Percentiles rank a stretch among this genome's conserved stretches.
These are phyloP conservation scores for Corythornis vintsioides DNA, from an alignment of 2,113 vertebrate species.

Conservation along the genomic window DNA sequence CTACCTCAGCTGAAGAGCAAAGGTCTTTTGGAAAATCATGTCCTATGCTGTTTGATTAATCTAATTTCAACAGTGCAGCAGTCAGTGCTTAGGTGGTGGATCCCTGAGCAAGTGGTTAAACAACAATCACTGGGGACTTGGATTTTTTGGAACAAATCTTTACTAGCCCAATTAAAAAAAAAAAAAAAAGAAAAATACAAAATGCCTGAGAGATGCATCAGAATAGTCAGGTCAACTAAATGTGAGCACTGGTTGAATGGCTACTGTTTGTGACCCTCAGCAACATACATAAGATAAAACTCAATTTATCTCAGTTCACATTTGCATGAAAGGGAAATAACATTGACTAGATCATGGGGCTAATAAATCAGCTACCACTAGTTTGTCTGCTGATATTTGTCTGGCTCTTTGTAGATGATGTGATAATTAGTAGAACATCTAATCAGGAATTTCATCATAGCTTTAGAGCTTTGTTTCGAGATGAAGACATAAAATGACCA, in stretches of 20 bases:
- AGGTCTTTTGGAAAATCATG: not conserved
- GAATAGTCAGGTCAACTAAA: not conserved
- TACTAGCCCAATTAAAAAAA: not conserved
- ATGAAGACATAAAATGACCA: not conserved
- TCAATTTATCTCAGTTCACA: not conserved
- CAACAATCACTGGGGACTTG: not conserved
- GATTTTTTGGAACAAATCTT: not conserved
- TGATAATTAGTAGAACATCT: not conserved
- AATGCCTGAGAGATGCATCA: not conserved
- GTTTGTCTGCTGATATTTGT: not conserved
- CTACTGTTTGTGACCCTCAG: not conserved
- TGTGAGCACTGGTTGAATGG: not conserved
- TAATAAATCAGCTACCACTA: not conserved
- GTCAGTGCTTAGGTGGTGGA: not conserved
- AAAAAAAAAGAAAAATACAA: not conserved
- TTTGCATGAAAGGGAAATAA: not conserved
- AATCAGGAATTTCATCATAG: not conserved
- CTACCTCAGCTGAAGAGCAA: not conserved
- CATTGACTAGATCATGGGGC: not conserved
- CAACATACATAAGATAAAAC: not conserved
- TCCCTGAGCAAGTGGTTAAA: not conserved
- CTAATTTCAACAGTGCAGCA: not conserved
- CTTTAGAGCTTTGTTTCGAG: not conserved
- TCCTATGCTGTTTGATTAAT: not conserved
- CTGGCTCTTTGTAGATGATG: not conserved